These are phyloP conservation scores for Proterorhinus semilunaris DNA, from an alignment of 2,113 vertebrate species.

Conservation along the genomic window DNA sequence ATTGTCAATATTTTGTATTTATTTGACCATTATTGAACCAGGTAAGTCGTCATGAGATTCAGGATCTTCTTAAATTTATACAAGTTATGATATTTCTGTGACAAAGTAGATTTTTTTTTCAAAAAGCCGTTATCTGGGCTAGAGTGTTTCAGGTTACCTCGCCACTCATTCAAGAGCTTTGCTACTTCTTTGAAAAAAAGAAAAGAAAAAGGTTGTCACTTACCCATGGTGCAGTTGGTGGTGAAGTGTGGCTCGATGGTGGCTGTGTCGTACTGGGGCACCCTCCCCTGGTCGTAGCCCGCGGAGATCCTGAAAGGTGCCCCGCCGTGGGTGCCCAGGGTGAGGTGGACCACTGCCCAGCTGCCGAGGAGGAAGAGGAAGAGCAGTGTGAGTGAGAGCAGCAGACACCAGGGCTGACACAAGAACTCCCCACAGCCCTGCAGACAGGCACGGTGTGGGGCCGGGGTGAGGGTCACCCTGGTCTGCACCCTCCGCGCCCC, in stretches of 20 bases:
- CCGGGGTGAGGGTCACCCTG: slow-evolving; percentile 9
- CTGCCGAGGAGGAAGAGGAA: slow-evolving; percentile 80
- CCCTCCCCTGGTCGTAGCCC: slow-evolving; percentile 68
- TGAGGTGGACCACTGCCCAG: slow-evolving; percentile 79
- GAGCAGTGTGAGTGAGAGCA: slow-evolving; percentile 72
- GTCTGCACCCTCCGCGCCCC: slow-evolving; percentile 41
- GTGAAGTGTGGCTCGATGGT: slow-evolving; percentile 74
- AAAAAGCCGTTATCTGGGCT: no score
- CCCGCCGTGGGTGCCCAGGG: slow-evolving; percentile 57
- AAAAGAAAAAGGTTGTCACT: slow-evolving; percentile 28
- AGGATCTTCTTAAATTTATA: no score
- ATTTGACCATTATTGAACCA: no score
- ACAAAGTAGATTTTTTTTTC: no score
- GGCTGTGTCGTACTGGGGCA: slow-evolving; percentile 59
- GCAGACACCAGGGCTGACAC: slow-evolving; percentile 62
- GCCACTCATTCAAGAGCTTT: no score
- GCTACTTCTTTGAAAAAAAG: no score
- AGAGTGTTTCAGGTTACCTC: no score
- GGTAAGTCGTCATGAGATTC: no score
- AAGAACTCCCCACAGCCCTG: slow-evolving; percentile 18
- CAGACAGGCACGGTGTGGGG: slow-evolving; percentile 38
- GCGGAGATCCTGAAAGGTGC: slow-evolving; percentile 73
- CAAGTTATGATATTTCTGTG: no score
- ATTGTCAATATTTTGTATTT: no score
- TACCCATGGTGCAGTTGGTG: slow-evolving; percentile 81